Percentiles rank a stretch among this genome's conserved stretches.
phyloP scores from a whole-genome alignment of 2,113 vertebrate genomes.

The Antechinus flavipes region DNA sequence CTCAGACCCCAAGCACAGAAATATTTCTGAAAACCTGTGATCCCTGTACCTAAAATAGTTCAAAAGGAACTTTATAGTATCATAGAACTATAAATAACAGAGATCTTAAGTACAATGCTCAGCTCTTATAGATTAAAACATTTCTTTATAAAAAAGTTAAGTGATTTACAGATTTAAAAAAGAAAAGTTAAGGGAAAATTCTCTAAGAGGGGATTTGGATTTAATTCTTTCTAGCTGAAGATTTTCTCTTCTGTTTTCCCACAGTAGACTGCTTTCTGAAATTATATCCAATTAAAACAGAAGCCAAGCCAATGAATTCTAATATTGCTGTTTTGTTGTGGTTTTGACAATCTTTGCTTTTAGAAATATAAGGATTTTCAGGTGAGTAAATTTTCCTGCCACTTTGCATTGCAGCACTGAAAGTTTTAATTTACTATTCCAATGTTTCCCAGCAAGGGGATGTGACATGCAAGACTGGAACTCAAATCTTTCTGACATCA shows the following conservation, averaged over 20 bases:
- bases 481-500: not conserved
- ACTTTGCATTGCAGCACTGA: not conserved
- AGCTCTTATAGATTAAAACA: not conserved
- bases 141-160: not conserved
- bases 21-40: not conserved
- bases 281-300: not conserved
- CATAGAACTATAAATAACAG: too few species aligned
- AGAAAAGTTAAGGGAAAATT: not conserved
- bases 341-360: not conserved
- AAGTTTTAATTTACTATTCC: not conserved
- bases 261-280: not conserved
- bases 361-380: not conserved
- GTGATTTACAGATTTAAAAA: not conserved
- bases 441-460: not conserved
- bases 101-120: not conserved
- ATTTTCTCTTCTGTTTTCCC: not conserved
- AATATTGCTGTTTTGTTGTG: not conserved
- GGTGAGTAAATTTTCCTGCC: not conserved
- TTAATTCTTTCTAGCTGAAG: not conserved
- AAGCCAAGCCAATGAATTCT: not conserved
- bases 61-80: not conserved
- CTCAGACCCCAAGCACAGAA: not conserved
- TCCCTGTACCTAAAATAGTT: not conserved
- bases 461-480: not conserved
- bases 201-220: not conserved